These are phyloP conservation scores for Sarcophaga bullata DNA, from an alignment of 1,140 invertebrate species.

Conservation along the genomic window DNA sequence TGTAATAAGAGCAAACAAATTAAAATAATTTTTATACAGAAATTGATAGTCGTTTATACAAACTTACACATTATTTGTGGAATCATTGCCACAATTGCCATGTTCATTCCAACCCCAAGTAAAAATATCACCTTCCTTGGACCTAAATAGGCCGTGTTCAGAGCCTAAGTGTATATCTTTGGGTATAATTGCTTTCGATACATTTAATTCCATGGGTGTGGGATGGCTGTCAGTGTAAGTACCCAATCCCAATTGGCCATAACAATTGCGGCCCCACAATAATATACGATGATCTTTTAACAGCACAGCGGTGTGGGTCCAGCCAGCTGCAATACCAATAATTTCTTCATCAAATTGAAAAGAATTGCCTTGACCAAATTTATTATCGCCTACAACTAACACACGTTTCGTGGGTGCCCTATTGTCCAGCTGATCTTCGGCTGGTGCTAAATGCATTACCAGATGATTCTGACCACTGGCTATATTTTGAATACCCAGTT, in stretches of 20 bases:
- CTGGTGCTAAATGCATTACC: conserved; percentile 68
- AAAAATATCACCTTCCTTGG: conserved; percentile 69
- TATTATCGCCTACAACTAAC: conserved; percentile 80
- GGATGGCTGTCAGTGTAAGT: conserved; percentile 50
- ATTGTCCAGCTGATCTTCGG: conserved; percentile 40
- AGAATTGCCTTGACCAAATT: conserved; percentile 71
- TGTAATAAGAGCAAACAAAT: conserved; percentile 43
- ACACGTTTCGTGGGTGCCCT: conserved; percentile 56
- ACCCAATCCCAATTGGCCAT: conserved; percentile 75
- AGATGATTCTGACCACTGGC: conserved; percentile 80
- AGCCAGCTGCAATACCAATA: conserved; percentile 72
- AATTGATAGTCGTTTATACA: background rate
- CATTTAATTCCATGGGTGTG: conserved; percentile 48
- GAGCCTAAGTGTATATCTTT: conserved; percentile 76
- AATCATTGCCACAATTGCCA: conserved; percentile 82
- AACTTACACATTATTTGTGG: conserved; percentile 70
- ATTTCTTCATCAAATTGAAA: conserved; percentile 64
- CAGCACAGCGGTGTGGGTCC: conserved; percentile 77
- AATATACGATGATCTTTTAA: conserved; percentile 71
- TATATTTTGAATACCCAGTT: conserved; percentile 53
- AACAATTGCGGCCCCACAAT: conserved; percentile 83
- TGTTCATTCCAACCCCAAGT: conserved; percentile 95
- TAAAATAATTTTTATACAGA: conserved; percentile 1
- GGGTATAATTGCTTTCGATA: conserved; percentile 47
- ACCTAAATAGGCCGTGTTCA: conserved; percentile 78